Conservation (phyloP, 2,113 vertebrate genomes). For the Platysternon megacephalum region DNA sequence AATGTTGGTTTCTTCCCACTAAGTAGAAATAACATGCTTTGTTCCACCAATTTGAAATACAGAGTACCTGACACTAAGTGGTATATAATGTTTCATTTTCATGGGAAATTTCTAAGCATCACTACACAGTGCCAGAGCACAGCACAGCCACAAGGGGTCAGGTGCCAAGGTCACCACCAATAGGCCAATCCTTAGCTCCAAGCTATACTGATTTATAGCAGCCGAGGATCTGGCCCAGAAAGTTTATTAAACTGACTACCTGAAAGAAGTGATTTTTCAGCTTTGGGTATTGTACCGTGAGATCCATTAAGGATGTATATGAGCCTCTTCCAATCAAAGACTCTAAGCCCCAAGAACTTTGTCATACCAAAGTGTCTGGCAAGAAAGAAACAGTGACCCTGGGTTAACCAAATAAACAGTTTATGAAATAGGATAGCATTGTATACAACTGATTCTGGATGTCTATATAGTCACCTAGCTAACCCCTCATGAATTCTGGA, state of each 20-base stretch:
- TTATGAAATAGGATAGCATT: not conserved
- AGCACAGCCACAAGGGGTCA: not conserved
- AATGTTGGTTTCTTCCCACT: slow-evolving; percentile 58
- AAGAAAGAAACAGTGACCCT: slow-evolving; percentile 10
- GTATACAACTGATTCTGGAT: slow-evolving; percentile 26
- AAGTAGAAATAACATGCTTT: slow-evolving; percentile 70
- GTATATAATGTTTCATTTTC: slow-evolving; percentile 17
- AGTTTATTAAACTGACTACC: not conserved
- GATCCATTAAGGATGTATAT: accelerated
- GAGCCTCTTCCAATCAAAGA: not conserved
- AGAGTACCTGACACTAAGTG: slow-evolving; percentile 51
- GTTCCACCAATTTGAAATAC: slow-evolving; percentile 52
- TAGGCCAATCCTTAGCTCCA: not conserved
- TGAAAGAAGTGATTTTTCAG: not conserved
- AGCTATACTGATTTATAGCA: not conserved
- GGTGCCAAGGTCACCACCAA: not conserved
- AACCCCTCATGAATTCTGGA: not conserved
- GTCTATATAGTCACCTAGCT: not conserved
- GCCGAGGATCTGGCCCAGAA: not conserved
- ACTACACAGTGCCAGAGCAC: not conserved
- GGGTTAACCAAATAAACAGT: slow-evolving; percentile 25
- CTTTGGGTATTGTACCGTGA: not conserved
- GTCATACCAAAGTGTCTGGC: not conserved
- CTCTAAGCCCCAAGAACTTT: not conserved
- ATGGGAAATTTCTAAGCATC: slow-evolving; percentile 2